A percentile compares a stretch with the other conserved stretches of the same genome.
Evolutionary conservation across 2,888 invertebrate genomes (phyloP).

Genomic region (Cepaea hortensis): DNA sequence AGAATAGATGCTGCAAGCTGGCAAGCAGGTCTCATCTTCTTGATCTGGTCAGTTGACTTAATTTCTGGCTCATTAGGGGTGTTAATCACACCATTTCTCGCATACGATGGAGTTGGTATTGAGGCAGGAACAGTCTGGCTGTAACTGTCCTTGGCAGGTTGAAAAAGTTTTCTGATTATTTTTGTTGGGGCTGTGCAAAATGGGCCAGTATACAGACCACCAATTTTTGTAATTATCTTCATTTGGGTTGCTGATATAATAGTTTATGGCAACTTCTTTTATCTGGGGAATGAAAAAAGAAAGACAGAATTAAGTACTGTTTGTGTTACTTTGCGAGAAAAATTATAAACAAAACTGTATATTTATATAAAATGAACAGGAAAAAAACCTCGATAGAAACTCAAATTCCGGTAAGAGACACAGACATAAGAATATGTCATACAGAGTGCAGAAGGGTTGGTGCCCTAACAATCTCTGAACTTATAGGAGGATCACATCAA

Average conservation of each 20-base stretch:
- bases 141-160: not conserved
- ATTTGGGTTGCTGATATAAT: not conserved
- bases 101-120: slow-evolving; percentile 65
- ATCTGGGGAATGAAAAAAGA: not conserved
- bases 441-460: too few relatives aligned
- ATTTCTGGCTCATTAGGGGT: slow-evolving; percentile 57
- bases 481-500: too few relatives aligned
- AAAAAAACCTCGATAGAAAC: too few relatives aligned
- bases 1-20: slow-evolving; percentile 64
- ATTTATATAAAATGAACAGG: too few relatives aligned
- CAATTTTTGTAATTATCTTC: slow-evolving; percentile 14
- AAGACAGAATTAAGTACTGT: not conserved
- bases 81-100: slow-evolving; percentile 47
- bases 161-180: not conserved
- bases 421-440: too few relatives aligned
- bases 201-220: not conserved
- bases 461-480: too few relatives aligned
- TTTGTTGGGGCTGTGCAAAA: not conserved
- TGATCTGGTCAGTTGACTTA: slow-evolving; percentile 61
- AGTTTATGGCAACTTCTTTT: not conserved
- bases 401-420: too few relatives aligned
- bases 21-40: slow-evolving; percentile 63
- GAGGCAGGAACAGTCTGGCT: slow-evolving; percentile 56
- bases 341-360: too few relatives aligned
- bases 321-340: not conserved